Evolutionary conservation across 2,113 vertebrate species (phyloP).

Genomic region (Colaptes auratus): DNA sequence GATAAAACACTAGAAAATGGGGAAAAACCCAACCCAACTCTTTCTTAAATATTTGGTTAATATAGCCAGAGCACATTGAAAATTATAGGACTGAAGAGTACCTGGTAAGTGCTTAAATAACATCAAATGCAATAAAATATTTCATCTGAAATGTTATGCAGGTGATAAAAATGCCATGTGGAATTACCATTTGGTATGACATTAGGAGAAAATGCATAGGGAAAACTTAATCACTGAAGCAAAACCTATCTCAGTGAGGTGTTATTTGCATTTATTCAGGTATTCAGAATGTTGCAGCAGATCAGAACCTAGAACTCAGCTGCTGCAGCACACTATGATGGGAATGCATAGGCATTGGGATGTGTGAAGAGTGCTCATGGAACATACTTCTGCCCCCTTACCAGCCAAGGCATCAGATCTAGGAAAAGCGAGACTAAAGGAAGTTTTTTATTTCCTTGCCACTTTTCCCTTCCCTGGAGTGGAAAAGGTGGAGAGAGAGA

Average conservation of each 20-base stretch:
- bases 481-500: background rate
- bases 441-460: background rate
- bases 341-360: accelerated
- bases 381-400: background rate
- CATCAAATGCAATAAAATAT: constrained; percentile 74
- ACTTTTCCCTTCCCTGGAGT: background rate
- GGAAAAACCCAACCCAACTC: constrained; percentile 1
- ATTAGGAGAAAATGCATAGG: constrained; percentile 43
- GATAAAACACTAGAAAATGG: constrained; percentile 77
- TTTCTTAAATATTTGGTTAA: constrained; percentile 76
- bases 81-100: constrained; percentile 66
- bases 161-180: constrained; percentile 74
- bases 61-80: constrained; percentile 66
- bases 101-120: constrained; percentile 76
- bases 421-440: background rate
- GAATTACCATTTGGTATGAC: constrained; percentile 55
- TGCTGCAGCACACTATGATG: background rate
- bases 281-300: background rate
- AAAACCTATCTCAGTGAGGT: background rate
- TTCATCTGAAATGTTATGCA: constrained; percentile 74
- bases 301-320: background rate
- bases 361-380: background rate
- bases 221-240: constrained; percentile 4
- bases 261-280: background rate
- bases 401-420: background rate